Evolutionary conservation across 1,140 invertebrate species (phyloP), one percentile per base, ranked within the genome.

Genomic region (Contarinia nasturtii): DNA sequence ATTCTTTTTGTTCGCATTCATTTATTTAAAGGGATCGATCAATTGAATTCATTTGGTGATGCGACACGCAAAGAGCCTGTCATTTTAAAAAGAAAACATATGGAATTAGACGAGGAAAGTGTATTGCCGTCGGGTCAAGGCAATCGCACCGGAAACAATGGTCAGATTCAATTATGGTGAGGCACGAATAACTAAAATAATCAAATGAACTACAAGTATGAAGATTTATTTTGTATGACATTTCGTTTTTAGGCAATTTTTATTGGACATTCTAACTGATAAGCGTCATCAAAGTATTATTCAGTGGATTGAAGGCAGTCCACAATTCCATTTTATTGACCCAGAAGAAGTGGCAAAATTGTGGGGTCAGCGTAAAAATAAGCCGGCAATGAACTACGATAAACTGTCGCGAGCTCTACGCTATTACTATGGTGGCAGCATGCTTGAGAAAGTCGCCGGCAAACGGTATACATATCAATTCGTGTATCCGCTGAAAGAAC

Each of bases 331-430:
- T 56, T 68, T 94, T 7, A 76, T 77, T 38, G 77, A 91, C 55
- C 88, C 89, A 0, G 86, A 89, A 60, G 70, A 74, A 1, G 86
- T 93, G 10, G 88, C 88, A 1, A 72, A 79, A 33, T 67, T 92
- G 20, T 95, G 89, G 90, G 89, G 89, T 11, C 71, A 77, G 49
- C 68, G 86, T 10, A 93, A 93, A 60, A 87, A 91, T 63, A 93
- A 93, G 58, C 82, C 82, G 0, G 84, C 81, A 36, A 94, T 93
- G 89, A 92, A 92, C 65, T 95, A 93, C 51, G 88, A 92, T 64
- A 93, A 93, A 66, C 64, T 94, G 0, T 89, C 85, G 27, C 68
- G 89, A 22, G 88, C 88, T 0, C 67, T 93, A 11, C 68, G 89
- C 15, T 91, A 91, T 65, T 90, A 92, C 59, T 90, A 90, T 57